Conservation (phyloP, 2,888 invertebrate species). For the Idaea biselata region DNA sequence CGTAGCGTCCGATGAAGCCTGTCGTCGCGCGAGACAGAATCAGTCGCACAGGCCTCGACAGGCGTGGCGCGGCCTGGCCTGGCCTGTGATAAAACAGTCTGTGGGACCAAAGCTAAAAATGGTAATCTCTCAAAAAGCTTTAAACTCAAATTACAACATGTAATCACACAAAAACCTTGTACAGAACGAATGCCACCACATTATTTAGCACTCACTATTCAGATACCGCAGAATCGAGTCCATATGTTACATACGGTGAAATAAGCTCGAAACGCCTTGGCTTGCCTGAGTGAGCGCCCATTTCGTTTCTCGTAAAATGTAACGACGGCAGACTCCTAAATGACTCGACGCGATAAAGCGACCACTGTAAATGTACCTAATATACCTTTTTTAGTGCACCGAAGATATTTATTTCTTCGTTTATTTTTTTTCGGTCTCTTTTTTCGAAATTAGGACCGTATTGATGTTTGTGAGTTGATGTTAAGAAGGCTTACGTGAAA, state of each 20-base stretch:
- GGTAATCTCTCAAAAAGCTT: too few species aligned
- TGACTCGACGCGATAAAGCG: slow-evolving; percentile 32
- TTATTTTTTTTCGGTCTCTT: not conserved
- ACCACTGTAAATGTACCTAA: slow-evolving; percentile 26
- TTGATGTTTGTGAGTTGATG: not conserved
- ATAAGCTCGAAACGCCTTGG: not conserved
- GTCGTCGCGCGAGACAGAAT: too few species aligned
- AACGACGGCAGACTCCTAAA: slow-evolving; percentile 40
- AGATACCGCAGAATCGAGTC: not conserved
- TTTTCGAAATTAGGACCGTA: not conserved
- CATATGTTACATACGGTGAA: not conserved
- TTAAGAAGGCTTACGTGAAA: not conserved
- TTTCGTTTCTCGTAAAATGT: slow-evolving; percentile 49
- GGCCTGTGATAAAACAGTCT: too few species aligned
- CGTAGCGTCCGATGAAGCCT: too few species aligned
- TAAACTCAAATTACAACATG: not conserved
- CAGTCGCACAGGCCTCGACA: too few species aligned
- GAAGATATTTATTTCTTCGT: slow-evolving; percentile 3
- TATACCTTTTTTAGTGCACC: slow-evolving; percentile 6
- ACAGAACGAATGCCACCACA: not conserved
- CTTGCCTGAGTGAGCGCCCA: slow-evolving; percentile 31
- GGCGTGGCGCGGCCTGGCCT: too few species aligned
- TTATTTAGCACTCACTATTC: not conserved
- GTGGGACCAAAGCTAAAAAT: too few species aligned
- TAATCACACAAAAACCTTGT: not conserved